Base-by-base conservation (phyloP, 2,888 invertebrate genomes). In the Rotaria sp. region DNA sequence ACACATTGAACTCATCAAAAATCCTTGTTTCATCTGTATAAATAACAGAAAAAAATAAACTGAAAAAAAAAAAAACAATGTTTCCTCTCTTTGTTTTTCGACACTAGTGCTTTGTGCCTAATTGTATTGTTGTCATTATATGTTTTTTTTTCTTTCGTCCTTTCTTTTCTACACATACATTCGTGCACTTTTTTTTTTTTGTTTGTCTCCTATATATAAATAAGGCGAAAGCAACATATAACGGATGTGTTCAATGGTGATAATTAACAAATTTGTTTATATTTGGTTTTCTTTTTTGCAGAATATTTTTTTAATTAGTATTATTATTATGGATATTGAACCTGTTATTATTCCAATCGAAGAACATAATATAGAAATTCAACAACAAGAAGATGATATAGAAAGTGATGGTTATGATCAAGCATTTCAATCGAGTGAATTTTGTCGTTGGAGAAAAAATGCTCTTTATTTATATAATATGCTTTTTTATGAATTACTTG, bases 391-490 rank as follows among this genome's bases (percentile, higher is more conserved):
- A 15, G 80, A 80, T 45, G 45, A 45, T 80, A 18, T n/a, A 11
- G 80, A 80, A 80, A 45, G 45, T 80, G 80, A 80, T 45, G 80
- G 21, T 4, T 80, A 80, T 45, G 80, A 80, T 80, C 45, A 41
- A 80, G 1, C 45, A 10, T 80, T 80, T 45, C 80, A 80, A 45
- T 80, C 80, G 45, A 24, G 3, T n/a, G 45, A 45, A 80, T 80
- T 80, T 80, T 11, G 45, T 80, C 41, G 45, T 45, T 80, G 80
- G 80, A 41, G 80, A n/a, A 80, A 80, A 80, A 80, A 80, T 45
- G 45, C 45, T 45, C 80, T 45, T 45, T 80, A 80, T 80, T n/a
- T 80, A 26, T 80, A 80, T 45, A 80, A 80, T 45, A 41, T 80
- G 45, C 35, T 80, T 26, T 80, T 80, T 21, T 80, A 80, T 45